A percentile compares a stretch with the other conserved stretches of the same genome.
These are phyloP conservation scores for Pseudopleuronectes americanus DNA, from an alignment of 2,797 vertebrate species.

Conservation along the genomic window DNA sequence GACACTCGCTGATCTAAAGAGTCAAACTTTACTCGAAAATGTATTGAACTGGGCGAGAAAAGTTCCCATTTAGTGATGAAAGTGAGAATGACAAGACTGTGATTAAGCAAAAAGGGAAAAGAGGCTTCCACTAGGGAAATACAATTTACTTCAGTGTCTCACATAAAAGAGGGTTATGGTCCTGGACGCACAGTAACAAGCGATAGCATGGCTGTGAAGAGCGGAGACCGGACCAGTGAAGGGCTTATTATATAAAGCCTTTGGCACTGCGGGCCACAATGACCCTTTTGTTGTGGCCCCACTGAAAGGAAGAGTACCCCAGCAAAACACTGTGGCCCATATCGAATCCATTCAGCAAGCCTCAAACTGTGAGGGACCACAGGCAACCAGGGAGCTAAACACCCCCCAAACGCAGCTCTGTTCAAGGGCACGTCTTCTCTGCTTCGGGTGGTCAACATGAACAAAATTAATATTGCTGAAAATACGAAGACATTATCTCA, in stretches of 20 bases:
- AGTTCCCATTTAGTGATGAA: slow-evolving; percentile 5
- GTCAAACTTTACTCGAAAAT: background rate
- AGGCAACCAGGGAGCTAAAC: slow-evolving; percentile 53
- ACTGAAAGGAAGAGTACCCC: slow-evolving; percentile 77
- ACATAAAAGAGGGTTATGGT: slow-evolving; percentile 17
- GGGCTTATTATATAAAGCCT: slow-evolving; percentile 79
- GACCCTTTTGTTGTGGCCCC: slow-evolving; percentile 78
- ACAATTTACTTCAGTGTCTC: slow-evolving; percentile 1
- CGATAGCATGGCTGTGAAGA: slow-evolving; percentile 56
- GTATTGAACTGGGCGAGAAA: slow-evolving; percentile 1
- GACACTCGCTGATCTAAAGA: slow-evolving; percentile 8
- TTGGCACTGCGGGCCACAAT: slow-evolving; percentile 78
- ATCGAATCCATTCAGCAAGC: slow-evolving; percentile 78
- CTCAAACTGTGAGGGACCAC: slow-evolving; percentile 62
- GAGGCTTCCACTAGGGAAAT: background rate
- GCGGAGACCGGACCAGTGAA: slow-evolving; percentile 59
- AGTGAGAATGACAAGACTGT: background rate
- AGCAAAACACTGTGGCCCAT: slow-evolving; percentile 78
- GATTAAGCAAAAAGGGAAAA: slow-evolving; percentile 8
- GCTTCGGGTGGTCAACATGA: slow-evolving; percentile 21
- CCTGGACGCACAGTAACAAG: slow-evolving; percentile 45
- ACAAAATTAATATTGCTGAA: slow-evolving; percentile 1
- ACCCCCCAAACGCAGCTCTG: slow-evolving; percentile 34
- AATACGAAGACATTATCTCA: background rate
- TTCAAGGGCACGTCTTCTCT: slow-evolving; percentile 40